Base-by-base conservation (phyloP, 2,113 vertebrate genomes). In the Nipponia nippon region DNA sequence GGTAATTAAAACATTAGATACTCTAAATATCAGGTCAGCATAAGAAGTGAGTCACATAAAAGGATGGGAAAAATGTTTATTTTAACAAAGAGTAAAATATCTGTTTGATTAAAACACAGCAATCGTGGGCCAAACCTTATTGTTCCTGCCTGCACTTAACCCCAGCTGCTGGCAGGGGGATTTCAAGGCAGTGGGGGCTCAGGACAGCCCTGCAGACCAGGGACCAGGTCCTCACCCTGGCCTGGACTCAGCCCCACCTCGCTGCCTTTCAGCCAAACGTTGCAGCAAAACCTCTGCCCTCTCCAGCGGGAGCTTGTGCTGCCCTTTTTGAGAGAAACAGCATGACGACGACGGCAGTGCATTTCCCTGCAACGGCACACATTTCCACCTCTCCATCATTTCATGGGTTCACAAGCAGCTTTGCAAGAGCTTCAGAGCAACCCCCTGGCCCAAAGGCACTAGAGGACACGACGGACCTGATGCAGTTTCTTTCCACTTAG, bases 1-100 rank as follows among this genome's bases (percentile, higher is more conserved):
- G 79, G 69, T 72, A 80, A 93, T 92, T 93, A 95, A 96, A 95
- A 89, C 77, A 91, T 4, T 72, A 67, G 65, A 62, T 62, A 90
- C 42, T 52, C 73, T 36, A 86, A 86, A 70, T 75, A 95, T 38
- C 83, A 94, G 83, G 49, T 66, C 69, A 49, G 87, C 11, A 4
- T 40, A 86, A 94, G 94, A 92, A 95, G 1, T 83, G 93, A 97
- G 77, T 93, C 87, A 87, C 84, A 6, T 9, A 91, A 84, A 61
- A 95, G 73, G 70, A 91, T 22, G 42, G 53, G 66, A 20, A 63
- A 94, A 82, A 92, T 42, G 47, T 93, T 95, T 92, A 83, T 79
- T 87, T 89, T 89, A 92, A 89, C 58, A 62, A 25, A 59, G 77
- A 81, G 70, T 58, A 89, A 93, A 76, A 30, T 46, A 87, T 53